Base-by-base conservation (phyloP, 2,888 invertebrate genomes). In the Crematogaster levior region DNA sequence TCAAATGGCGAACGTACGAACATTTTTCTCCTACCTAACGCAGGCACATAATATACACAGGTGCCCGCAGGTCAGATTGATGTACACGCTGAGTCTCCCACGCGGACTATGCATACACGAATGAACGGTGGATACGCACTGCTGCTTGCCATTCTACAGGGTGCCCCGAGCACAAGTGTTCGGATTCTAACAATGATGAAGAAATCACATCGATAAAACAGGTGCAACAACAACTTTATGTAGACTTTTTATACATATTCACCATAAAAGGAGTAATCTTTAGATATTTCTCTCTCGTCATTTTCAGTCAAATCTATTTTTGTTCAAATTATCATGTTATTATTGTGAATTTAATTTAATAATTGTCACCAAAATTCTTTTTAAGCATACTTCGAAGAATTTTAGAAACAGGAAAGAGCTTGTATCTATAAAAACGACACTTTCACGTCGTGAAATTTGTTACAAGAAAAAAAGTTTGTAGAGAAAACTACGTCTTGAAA, bases 61-160 rank as follows among this genome's bases (percentile, higher is more conserved):
- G 80, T 86, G 79, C 75, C 75, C 83, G 85, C 82, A 81, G 56
- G 68, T 83, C 60, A 82, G 83, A 86, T 88, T 86, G 87, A 88
- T 86, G 80, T 84, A 79, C 79, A 87, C 74, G 56, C 63, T 48
- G 87, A 86, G 70, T 81, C 89, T 86, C 90, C 82, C 89, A 88
- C 89, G 87, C 89, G 80, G 80, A 72, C 79, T 63, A 66, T 81
- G 85, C 80, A 84, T 82, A 86, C 84, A 85, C 72, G 85, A 82
- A 61, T 82, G 86, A 91, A 87, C 87, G 86, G 86, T 88, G 86
- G 90, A 91, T 91, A 90, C 91, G 91, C 89, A 86, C 87, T 75
- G 88, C 73, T 90, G 90, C 88, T 82, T 87, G 70, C 85, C 18
- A 24, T 24, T 73, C 61, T 74, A 74, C 43, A 74, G 46, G 73